Conservation (phyloP, 2,113 vertebrate species). For the Ciconia boyciana region DNA sequence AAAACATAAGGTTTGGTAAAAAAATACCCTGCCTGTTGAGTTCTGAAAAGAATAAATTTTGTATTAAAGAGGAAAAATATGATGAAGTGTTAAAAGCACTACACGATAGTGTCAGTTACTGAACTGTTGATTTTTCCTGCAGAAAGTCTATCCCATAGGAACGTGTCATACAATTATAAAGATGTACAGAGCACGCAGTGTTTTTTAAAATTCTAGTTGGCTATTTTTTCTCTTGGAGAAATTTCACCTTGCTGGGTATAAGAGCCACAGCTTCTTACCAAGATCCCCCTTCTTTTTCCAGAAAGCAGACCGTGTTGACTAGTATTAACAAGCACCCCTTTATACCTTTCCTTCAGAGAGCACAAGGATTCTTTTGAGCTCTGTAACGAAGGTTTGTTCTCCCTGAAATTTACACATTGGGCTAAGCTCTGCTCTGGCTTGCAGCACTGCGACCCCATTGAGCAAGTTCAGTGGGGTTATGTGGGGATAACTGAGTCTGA, state of each 20-base stretch:
- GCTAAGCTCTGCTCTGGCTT: not conserved
- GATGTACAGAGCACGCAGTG: not conserved
- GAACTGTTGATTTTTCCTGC: not conserved
- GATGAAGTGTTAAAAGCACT: not conserved
- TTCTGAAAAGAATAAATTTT: not conserved
- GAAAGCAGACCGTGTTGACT: not conserved
- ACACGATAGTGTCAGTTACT: not conserved
- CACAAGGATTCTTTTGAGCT: conserved; percentile 60
- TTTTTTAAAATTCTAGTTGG: not conserved
- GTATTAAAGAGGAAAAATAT: not conserved
- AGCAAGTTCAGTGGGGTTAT: conserved; percentile 36
- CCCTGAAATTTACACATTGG: not conserved
- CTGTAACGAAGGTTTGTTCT: conserved; percentile 17
- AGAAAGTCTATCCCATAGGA: not conserved
- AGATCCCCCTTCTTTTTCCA: conserved; percentile 40
- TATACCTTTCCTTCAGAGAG: conserved; percentile 40
- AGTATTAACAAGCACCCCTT: conserved; percentile 43
- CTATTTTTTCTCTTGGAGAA: not conserved
- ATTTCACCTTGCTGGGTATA: not conserved
- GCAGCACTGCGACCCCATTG: not conserved
- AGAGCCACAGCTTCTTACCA: not conserved
- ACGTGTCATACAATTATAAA: not conserved
- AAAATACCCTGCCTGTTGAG: not conserved
- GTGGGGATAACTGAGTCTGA: conserved; percentile 35
- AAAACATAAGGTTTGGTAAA: not conserved